Base-by-base conservation (phyloP, 23 tunicate species). In the Ciona savignyi region DNA sequence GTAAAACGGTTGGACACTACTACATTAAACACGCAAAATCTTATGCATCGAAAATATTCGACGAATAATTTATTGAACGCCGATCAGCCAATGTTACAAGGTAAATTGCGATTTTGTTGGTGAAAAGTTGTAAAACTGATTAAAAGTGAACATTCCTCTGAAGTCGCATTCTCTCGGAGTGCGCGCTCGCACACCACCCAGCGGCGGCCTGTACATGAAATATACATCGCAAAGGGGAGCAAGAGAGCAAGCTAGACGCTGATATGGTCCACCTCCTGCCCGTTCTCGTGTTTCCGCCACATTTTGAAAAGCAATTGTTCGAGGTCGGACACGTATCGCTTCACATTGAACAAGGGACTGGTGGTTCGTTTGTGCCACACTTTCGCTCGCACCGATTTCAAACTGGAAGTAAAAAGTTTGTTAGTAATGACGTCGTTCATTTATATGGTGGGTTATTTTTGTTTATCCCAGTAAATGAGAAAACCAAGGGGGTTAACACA, bases 341-440 rank as follows among this genome's bases (percentile, higher is more conserved):
- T 77, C 73, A 91, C 73, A 65, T 66, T 91, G 76, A 91, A 91
- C 73, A 91, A 60, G 2, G 91, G 91, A 51, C 86, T 86, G 32
- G 86, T 62, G 76, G 75, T 76, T 22, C 97, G 73, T 32, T 76
- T 80, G 77, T 84, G 70, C 97, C 97, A 91, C 1, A 91, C 97
- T 32, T 91, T 91, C 22, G 97, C 91, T 0, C 97, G 84, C 30
- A 91, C 63, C 4, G 79, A 51, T 65, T 81, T 81, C 74, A 91
- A 85, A 62, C 97, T 91, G 72, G 56, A 76, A 82, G 29, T 51
- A 80, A 71, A 64, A 20, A 6, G 11, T 6, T 20, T 6, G 68
- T 64, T 64, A 64, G 68, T 64, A 6, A 9, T 64, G 29, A 64
- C 20, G 9, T 64, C n/a, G n/a, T n/a, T n/a, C n/a, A n/a, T n/a